Conservation (phyloP, 2,797 vertebrate species). For the Naso thynnoides region DNA sequence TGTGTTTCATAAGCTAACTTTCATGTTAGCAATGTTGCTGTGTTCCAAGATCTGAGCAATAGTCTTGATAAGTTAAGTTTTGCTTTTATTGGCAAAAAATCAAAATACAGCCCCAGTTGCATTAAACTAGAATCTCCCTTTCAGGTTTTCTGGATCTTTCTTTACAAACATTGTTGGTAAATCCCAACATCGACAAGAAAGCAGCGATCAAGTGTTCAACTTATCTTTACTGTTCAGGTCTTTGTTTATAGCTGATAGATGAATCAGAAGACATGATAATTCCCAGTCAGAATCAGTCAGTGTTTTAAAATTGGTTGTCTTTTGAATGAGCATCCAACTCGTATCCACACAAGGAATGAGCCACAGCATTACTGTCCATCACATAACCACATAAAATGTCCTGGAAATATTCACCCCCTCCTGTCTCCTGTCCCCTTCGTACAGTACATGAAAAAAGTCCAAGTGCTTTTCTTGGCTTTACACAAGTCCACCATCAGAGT, state of each 20-base stretch:
- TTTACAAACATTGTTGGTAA: background rate
- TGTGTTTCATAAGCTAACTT: background rate
- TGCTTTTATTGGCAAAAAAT: background rate
- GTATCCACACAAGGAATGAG: constrained; percentile 5
- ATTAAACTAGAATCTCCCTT: constrained; percentile 12
- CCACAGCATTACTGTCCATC: constrained; percentile 12
- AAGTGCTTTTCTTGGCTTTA: constrained; percentile 31
- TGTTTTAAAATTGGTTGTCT: constrained; percentile 28
- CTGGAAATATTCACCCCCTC: constrained; percentile 15
- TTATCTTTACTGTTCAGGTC: constrained; percentile 30
- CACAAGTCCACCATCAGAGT: constrained; percentile 55
- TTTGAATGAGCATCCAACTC: constrained; percentile 15
- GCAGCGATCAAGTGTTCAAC: constrained; percentile 23
- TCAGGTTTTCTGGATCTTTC: background rate
- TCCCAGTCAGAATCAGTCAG: constrained; percentile 25
- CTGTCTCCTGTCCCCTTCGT: constrained; percentile 11
- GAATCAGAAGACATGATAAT: constrained; percentile 31
- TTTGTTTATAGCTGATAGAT: constrained; percentile 57
- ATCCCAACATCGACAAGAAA: constrained; percentile 14
- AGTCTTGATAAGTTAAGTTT: background rate
- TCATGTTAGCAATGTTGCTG: background rate
- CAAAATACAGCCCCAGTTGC: background rate
- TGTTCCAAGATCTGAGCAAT: background rate
- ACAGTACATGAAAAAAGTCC: constrained; percentile 3
- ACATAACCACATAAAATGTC: background rate